These are phyloP conservation scores for Steinernema carpocapsae DNA, from an alignment of 2,888 invertebrate species.

Conservation along the genomic window DNA sequence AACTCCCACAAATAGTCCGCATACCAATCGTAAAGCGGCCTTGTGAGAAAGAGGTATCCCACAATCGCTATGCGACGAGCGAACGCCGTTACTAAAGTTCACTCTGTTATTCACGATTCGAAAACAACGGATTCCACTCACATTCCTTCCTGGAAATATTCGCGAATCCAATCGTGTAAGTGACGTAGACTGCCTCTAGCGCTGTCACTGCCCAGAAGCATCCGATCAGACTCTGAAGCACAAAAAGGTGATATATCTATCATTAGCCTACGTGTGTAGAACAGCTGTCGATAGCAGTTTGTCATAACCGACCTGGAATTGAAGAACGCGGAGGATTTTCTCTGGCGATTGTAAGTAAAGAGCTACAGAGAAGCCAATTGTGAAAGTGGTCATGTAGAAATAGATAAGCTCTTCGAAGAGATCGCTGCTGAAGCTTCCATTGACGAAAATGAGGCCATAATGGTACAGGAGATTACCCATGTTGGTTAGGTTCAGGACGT, in stretches of 20 bases:
- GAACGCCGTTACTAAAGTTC: neutral
- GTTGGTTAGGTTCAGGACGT: slow-evolving; percentile 24
- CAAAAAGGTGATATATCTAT: neutral
- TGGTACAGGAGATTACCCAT: slow-evolving; percentile 25
- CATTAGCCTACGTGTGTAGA: neutral
- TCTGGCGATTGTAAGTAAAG: slow-evolving; percentile 21
- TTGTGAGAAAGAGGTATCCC: slow-evolving; percentile 14
- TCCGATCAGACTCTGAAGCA: slow-evolving; percentile 27
- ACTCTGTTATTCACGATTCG: neutral
- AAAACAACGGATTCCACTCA: neutral
- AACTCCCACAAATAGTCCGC: slow-evolving; percentile 28
- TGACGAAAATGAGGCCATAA: neutral
- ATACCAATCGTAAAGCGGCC: slow-evolving; percentile 27
- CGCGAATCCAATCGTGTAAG: slow-evolving; percentile 1
- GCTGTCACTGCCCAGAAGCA: slow-evolving; percentile 26
- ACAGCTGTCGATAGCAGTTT: neutral
- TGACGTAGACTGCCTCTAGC: slow-evolving; percentile 15
- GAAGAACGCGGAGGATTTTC: slow-evolving; percentile 24
- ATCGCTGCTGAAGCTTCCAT: neutral
- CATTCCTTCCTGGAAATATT: slow-evolving; percentile 10
- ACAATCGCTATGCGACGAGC: slow-evolving; percentile 19
- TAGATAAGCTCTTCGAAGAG: slow-evolving; percentile 27
- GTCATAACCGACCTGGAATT: slow-evolving; percentile 25
- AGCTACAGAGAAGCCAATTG: slow-evolving; percentile 13
- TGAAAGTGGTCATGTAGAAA: slow-evolving; percentile 8